Evolutionary conservation across 2,888 invertebrate genomes (phyloP), one percentile per base, ranked within the genome.

Genomic region (Gymnoscelis rufifasciata): DNA sequence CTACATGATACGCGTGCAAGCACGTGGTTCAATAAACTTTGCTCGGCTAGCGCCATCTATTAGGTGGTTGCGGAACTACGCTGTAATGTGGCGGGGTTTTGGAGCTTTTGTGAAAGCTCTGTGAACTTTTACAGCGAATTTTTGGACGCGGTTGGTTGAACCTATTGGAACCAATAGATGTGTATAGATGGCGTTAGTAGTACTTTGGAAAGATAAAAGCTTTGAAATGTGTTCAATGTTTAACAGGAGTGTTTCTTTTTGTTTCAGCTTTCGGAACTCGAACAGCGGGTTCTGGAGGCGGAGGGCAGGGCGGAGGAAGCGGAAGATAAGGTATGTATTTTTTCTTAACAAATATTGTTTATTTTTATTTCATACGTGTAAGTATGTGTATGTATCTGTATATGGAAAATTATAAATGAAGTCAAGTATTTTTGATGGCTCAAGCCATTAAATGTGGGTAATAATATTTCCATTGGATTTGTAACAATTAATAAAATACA

Each of bases 291-390:
- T 76, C 90, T 95, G 83, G 96, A 97, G 83, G 97, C 97, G 65
- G 97, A 97, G 88, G 93, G 94, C 66, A 91, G 97, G 67, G 97
- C 97, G 41, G 96, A 96, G 75, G 95, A 96, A 83, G 97, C 97
- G 54, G 96, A 97, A 87, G 96, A 96, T 87, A 97, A 97, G 95
- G 97, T 97, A 91, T 83, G 2, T 6, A 7, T 3, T 1, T 15
- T 7, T 3, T 14, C 14, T 1, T 14, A 3, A 31, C 13, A n/a
- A n/a, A n/a, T n/a, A n/a, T n/a, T n/a, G n/a, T n/a, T n/a, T n/a
- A n/a, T n/a, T n/a, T n/a, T n/a, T n/a, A n/a, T n/a, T n/a, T n/a
- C n/a, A n/a, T n/a, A n/a, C n/a, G n/a, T n/a, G n/a, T n/a, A n/a
- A n/a, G n/a, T n/a, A n/a, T n/a, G n/a, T n/a, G n/a, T n/a, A n/a